A percentile compares a stretch with the other conserved stretches of the same genome.
These are phyloP conservation scores for Gambusia affinis DNA, from an alignment of 2,113 vertebrate species.

Conservation along the genomic window DNA sequence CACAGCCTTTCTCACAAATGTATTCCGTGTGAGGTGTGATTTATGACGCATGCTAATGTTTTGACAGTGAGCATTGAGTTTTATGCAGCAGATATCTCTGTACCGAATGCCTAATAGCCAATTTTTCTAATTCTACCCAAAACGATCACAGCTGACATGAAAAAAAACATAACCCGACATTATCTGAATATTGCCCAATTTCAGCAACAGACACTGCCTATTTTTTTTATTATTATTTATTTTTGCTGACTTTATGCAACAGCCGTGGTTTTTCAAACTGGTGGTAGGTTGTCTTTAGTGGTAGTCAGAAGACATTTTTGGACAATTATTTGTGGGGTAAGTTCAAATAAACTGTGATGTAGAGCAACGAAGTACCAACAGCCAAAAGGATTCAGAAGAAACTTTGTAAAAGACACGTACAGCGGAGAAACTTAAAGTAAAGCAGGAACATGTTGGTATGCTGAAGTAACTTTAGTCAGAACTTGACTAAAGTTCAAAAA, in stretches of 20 bases:
- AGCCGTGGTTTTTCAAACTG: not conserved
- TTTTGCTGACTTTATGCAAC: not conserved
- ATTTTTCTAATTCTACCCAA: not conserved
- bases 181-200: not conserved
- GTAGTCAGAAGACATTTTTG: not conserved
- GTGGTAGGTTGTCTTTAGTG: not conserved
- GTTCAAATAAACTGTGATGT: not conserved
- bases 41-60: not conserved
- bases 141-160: not conserved
- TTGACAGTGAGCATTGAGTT: not conserved
- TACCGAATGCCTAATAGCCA: too few species aligned
- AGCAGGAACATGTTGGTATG: too few species aligned
- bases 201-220: too few species aligned
- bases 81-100: not conserved
- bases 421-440: too few species aligned
- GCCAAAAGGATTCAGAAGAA: too few species aligned
- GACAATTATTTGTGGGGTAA: not conserved
- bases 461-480: too few species aligned
- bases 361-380: too few species aligned
- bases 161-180: not conserved
- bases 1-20: constrained; percentile 67
- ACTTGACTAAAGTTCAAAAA: too few species aligned
- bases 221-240: too few species aligned
- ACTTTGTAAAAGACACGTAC: too few species aligned
- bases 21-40: constrained; percentile 1